Evolutionary conservation across 2,113 vertebrate species (phyloP).

Genomic region (Oryzias celebensis): DNA sequence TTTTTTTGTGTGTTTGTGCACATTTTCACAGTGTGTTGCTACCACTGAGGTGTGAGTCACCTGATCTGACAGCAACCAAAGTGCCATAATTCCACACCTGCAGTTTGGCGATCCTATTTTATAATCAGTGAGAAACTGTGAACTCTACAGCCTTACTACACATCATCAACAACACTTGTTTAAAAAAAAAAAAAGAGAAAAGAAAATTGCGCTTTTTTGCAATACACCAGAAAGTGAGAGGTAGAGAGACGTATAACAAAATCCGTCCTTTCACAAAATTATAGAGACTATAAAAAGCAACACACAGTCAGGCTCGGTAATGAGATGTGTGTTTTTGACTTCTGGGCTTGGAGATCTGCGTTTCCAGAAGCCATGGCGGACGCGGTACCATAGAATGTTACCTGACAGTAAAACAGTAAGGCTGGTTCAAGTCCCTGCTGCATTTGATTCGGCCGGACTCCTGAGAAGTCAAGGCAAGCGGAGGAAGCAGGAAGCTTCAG

Average conservation of each 20-base stretch:
- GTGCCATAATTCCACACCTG: conserved; percentile 17
- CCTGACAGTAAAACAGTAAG: conserved; percentile 56
- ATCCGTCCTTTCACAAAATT: conserved; percentile 17
- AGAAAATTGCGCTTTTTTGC: conserved; percentile 26
- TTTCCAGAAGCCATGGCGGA: conserved; percentile 50
- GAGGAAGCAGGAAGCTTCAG: conserved; percentile 39
- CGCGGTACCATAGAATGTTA: conserved; percentile 28
- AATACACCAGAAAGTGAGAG: conserved; percentile 60
- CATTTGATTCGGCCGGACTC: conserved; percentile 47
- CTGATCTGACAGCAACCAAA: conserved; percentile 41
- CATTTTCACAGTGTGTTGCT: conserved; percentile 40
- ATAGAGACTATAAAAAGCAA: conserved; percentile 15
- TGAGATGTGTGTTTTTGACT: conserved; percentile 61
- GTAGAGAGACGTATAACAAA: conserved; percentile 60
- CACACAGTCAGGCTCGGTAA: conserved; percentile 53
- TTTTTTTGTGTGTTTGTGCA: conserved; percentile 41
- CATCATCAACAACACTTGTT: conserved; percentile 27
- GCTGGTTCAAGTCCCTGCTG: conserved; percentile 64
- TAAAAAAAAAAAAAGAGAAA: not conserved
- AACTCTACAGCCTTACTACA: conserved; percentile 18
- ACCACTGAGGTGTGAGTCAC: conserved; percentile 32
- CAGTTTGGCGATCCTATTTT: conserved; percentile 35
- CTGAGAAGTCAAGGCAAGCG: conserved; percentile 43
- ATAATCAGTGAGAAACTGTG: conserved; percentile 30
- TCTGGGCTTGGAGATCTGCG: conserved; percentile 56